Evolutionary conservation across 2,888 invertebrate species (phyloP).

Genomic region (Oligia fasciuncula): DNA sequence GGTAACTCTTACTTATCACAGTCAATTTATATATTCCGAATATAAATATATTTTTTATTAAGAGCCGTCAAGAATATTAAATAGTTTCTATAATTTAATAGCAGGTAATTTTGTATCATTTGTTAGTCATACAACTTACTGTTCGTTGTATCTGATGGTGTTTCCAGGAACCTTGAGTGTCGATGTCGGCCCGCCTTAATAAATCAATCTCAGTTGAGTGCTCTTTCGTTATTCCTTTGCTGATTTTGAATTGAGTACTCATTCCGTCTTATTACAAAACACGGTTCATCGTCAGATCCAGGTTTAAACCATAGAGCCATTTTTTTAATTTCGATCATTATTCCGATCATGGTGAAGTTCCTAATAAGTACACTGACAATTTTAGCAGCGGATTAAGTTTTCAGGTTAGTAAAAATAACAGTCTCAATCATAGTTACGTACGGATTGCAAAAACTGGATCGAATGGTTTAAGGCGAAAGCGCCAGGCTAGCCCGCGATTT

Average conservation of each 20-base stretch:
- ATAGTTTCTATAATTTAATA: slow-evolving; percentile 68
- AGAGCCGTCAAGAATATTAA: slow-evolving; percentile 82
- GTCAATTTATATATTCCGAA: slow-evolving; percentile 68
- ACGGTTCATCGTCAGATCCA: background rate
- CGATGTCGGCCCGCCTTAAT: slow-evolving; percentile 6
- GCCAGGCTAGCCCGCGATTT: no score
- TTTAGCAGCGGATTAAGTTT: no score
- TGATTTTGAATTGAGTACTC: background rate
- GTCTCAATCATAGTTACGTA: no score
- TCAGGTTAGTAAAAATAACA: no score
- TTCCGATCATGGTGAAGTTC: no score
- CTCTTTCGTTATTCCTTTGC: background rate
- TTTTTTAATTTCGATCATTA: background rate
- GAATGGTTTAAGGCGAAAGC: no score
- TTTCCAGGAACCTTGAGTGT: slow-evolving; percentile 43
- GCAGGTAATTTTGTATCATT: slow-evolving; percentile 46
- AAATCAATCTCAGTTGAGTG: slow-evolving; percentile 11
- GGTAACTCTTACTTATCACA: slow-evolving; percentile 81
- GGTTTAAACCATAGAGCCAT: background rate
- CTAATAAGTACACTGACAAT: no score
- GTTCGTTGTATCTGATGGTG: slow-evolving; percentile 68
- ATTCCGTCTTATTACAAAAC: background rate
- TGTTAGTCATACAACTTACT: slow-evolving; percentile 60
- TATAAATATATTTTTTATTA: slow-evolving; percentile 61
- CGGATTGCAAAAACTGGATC: no score